These are phyloP conservation scores for Ceraclea dissimilis DNA, from an alignment of 2,888 invertebrate genomes.

Conservation along the genomic window DNA sequence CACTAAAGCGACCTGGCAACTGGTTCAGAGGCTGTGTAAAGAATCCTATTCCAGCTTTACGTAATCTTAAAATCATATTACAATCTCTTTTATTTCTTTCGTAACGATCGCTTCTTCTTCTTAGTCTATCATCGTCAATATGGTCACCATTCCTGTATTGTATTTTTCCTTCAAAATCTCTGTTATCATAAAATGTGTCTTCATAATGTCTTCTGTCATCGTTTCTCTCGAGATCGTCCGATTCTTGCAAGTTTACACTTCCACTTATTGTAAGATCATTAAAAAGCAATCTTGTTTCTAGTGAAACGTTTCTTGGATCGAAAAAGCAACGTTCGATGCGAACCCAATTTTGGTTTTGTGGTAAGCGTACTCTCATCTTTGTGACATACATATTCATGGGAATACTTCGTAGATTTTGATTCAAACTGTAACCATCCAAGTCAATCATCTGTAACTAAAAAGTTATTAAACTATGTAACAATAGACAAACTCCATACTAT, in stretches of 20 bases:
- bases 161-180: constrained; percentile 21
- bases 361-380: constrained; percentile 60
- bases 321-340: constrained; percentile 69
- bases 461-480: too few species aligned
- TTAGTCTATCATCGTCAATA: constrained; percentile 37
- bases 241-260: constrained; percentile 55
- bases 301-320: constrained; percentile 63
- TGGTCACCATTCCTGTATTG: constrained; percentile 35
- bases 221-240: constrained; percentile 37
- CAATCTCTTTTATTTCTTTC: constrained; percentile 50
- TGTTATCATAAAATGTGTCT: constrained; percentile 23
- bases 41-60: constrained; percentile 74
- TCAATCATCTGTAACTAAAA: constrained; percentile 46
- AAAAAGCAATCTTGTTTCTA: constrained; percentile 70
- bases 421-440: constrained; percentile 56
- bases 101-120: constrained; percentile 34
- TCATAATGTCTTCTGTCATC: constrained; percentile 14
- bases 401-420: constrained; percentile 54
- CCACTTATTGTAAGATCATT: constrained; percentile 76
- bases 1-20: constrained; percentile 62
- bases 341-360: constrained; percentile 60
- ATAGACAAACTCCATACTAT: too few species aligned
- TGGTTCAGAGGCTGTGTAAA: constrained; percentile 63
- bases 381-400: constrained; percentile 65
- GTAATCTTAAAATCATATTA: constrained; percentile 68